Conservation (phyloP, 2,888 invertebrate genomes). For the Dryobota labecula region DNA sequence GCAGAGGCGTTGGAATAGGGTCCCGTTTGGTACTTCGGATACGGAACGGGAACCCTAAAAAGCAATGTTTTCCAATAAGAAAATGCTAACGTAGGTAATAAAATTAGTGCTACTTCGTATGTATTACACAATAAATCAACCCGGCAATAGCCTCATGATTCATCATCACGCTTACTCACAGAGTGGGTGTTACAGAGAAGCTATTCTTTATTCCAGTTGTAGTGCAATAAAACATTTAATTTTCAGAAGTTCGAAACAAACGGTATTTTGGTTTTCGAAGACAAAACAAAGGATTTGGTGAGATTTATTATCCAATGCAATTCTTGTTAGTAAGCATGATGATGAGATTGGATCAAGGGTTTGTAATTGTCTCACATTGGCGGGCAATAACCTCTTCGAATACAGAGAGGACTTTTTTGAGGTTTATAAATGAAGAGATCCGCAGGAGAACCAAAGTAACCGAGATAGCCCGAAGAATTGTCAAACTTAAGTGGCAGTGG, state of each 20-base stretch:
- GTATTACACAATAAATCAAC: constrained; percentile 33
- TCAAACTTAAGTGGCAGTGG: too few species aligned
- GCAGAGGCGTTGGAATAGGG: too few species aligned
- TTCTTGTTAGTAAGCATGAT: not conserved
- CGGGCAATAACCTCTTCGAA: not conserved
- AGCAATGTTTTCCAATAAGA: not conserved
- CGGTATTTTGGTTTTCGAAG: constrained; percentile 16
- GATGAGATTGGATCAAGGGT: not conserved
- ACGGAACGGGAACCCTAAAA: too few species aligned
- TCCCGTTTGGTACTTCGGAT: too few species aligned
- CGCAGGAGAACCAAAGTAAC: too few species aligned
- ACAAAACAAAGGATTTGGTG: constrained; percentile 39
- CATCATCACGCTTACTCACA: constrained; percentile 42
- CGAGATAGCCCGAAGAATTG: too few species aligned
- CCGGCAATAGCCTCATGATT: constrained; percentile 30
- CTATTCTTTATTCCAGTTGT: constrained; percentile 38
- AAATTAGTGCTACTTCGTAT: not conserved
- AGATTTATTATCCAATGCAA: constrained; percentile 15
- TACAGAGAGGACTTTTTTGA: too few species aligned
- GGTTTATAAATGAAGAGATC: too few species aligned
- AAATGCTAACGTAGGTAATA: not conserved
- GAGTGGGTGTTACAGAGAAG: constrained; percentile 37
- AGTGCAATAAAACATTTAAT: constrained; percentile 46
- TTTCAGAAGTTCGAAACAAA: constrained; percentile 18
- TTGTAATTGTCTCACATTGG: not conserved